phyloP scores from a whole-genome alignment of 1,140 invertebrate genomes.

The Scaptomyza graminum region DNA sequence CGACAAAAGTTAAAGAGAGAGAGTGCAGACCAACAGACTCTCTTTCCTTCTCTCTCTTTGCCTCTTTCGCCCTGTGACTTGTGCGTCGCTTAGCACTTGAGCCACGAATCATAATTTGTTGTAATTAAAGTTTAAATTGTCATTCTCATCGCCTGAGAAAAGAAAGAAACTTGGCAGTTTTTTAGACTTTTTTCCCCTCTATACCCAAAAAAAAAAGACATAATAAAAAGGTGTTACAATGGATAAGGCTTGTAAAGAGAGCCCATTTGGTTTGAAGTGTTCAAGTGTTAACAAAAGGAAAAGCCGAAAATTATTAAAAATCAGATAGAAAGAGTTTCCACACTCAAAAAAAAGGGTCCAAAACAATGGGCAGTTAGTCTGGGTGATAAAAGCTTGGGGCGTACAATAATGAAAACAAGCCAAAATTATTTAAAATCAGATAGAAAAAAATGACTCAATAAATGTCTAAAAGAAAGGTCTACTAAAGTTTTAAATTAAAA shows the following conservation, averaged over 20 bases:
- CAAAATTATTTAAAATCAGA: neutral
- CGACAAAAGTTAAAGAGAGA: slow-evolving; percentile 10
- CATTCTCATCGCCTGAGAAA: slow-evolving; percentile 25
- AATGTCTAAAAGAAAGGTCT: too few species aligned
- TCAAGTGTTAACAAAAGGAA: neutral
- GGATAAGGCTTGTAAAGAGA: slow-evolving; percentile 22
- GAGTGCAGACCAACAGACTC: slow-evolving; percentile 3
- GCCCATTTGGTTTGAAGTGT: slow-evolving; percentile 3
- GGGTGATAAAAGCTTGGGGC: neutral
- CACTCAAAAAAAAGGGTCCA: neutral
- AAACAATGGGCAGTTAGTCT: neutral
- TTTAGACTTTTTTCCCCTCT: slow-evolving; percentile 12
- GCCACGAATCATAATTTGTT: slow-evolving; percentile 74
- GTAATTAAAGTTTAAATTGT: slow-evolving; percentile 76
- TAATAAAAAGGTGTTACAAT: slow-evolving; percentile 61
- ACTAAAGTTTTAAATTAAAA: too few species aligned
- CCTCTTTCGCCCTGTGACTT: neutral
- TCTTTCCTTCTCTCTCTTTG: neutral
- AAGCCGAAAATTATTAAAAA: too few species aligned
- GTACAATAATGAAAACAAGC: neutral
- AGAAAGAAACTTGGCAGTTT: too few species aligned
- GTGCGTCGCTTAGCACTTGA: slow-evolving; percentile 44
- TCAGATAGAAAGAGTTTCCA: too few species aligned
- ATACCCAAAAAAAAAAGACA: slow-evolving; percentile 23
- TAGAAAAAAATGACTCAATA: too few species aligned